phyloP scores from a whole-genome alignment of 2,888 invertebrate species.

The Anorthoa munda region DNA sequence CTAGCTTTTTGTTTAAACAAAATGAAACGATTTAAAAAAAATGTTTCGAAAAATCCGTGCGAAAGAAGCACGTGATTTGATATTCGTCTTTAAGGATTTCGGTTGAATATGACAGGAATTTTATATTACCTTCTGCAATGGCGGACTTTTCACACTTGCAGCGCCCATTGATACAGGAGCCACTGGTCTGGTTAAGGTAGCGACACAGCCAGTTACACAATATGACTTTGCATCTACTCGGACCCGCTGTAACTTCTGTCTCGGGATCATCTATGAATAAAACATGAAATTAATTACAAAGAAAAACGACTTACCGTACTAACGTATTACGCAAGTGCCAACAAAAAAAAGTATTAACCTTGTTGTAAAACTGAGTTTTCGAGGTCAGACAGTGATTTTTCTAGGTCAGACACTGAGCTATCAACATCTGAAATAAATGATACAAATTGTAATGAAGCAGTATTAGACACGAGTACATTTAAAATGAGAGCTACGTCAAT shows the following conservation, averaged over 20 bases:
- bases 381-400: too few relatives aligned
- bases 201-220: slow-evolving; percentile 33
- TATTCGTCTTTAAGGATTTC: neutral
- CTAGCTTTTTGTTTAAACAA: too few relatives aligned
- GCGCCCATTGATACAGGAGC: slow-evolving; percentile 34
- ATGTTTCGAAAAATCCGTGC: too few relatives aligned
- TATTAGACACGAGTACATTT: too few relatives aligned
- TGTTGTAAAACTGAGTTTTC: neutral
- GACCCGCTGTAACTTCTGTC: neutral
- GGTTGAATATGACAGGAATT: too few relatives aligned
- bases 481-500: too few relatives aligned
- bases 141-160: slow-evolving; percentile 37
- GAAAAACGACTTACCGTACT: too few relatives aligned
- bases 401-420: neutral
- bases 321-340: neutral
- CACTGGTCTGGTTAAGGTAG: slow-evolving; percentile 4
- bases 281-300: neutral
- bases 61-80: neutral
- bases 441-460: too few relatives aligned
- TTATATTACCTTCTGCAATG: slow-evolving; percentile 12
- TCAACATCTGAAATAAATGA: neutral
- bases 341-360: neutral
- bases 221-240: slow-evolving; percentile 4
- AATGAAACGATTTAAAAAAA: too few relatives aligned
- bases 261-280: slow-evolving; percentile 19